Percentiles rank a stretch among this genome's conserved stretches.
phyloP scores from a whole-genome alignment of 2,113 vertebrate species.

The Hepsetus odoe region DNA sequence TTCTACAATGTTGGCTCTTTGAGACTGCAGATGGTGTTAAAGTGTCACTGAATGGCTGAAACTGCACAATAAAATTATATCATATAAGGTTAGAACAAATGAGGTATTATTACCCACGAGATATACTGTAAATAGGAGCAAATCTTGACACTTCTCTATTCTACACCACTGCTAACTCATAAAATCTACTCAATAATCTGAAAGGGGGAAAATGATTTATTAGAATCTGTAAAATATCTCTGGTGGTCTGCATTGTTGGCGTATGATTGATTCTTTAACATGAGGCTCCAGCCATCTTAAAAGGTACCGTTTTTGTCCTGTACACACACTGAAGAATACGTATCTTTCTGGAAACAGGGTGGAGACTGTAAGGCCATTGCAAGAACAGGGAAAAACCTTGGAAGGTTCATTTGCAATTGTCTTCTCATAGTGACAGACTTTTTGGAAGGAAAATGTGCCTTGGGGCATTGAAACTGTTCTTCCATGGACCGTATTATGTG shows the following conservation, averaged over 20 bases:
- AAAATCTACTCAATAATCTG: slow-evolving; percentile 27
- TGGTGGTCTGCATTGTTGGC: slow-evolving; percentile 26
- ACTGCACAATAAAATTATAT: slow-evolving; percentile 14
- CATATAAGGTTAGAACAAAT: slow-evolving; percentile 19
- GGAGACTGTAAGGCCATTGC: background rate
- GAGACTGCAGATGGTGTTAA: too few species aligned
- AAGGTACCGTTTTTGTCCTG: background rate
- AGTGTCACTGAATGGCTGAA: background rate
- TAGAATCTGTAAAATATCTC: background rate
- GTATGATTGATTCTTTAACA: background rate
- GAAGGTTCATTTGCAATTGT: slow-evolving; percentile 32
- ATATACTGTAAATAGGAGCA: background rate
- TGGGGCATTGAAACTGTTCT: slow-evolving; percentile 28
- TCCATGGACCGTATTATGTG: slow-evolving; percentile 17
- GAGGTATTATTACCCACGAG: slow-evolving; percentile 16
- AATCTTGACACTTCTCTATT: slow-evolving; percentile 12
- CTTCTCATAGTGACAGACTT: slow-evolving; percentile 17
- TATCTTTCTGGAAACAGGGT: slow-evolving; percentile 1
- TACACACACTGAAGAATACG: background rate
- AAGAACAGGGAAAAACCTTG: slow-evolving; percentile 20
- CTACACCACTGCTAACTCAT: slow-evolving; percentile 29
- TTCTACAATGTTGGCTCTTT: too few species aligned
- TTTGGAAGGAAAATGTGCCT: slow-evolving; percentile 18
- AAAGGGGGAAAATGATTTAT: slow-evolving; percentile 28
- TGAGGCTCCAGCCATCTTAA: background rate